Evolutionary conservation across 2,888 invertebrate genomes (phyloP).

Genomic region (Aelia acuminata): DNA sequence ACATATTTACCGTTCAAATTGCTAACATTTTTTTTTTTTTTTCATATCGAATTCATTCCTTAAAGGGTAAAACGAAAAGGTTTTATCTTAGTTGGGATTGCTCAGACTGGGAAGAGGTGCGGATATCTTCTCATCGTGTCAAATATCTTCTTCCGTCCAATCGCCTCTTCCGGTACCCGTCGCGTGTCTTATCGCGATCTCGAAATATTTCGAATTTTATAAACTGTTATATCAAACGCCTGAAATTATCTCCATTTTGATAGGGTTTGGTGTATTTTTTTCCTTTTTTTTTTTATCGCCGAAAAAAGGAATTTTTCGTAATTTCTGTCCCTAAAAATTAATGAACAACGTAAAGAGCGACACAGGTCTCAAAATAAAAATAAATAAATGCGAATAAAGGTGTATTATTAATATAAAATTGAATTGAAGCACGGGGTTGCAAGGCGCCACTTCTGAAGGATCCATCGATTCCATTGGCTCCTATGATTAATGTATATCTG

Average conservation of each 20-base stretch:
- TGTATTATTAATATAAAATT: background rate
- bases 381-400: background rate
- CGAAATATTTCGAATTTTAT: background rate
- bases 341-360: background rate
- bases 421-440: background rate
- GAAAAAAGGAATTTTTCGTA: background rate
- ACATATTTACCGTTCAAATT: background rate
- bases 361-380: background rate
- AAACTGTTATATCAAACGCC: background rate
- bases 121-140: background rate
- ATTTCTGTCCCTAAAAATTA: background rate
- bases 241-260: background rate
- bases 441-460: background rate
- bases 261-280: background rate
- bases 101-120: background rate
- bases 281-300: conserved; percentile 27
- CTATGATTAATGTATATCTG: background rate
- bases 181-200: conserved; percentile 27
- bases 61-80: background rate
- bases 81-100: background rate
- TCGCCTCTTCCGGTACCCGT: background rate
- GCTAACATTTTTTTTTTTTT: background rate
- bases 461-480: background rate
- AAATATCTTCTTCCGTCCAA: background rate
- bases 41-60: background rate